Percentiles rank a stretch among this genome's conserved stretches.
Conservation (phyloP, 1,140 invertebrate genomes). For the Lepidurus couesii region DNA sequence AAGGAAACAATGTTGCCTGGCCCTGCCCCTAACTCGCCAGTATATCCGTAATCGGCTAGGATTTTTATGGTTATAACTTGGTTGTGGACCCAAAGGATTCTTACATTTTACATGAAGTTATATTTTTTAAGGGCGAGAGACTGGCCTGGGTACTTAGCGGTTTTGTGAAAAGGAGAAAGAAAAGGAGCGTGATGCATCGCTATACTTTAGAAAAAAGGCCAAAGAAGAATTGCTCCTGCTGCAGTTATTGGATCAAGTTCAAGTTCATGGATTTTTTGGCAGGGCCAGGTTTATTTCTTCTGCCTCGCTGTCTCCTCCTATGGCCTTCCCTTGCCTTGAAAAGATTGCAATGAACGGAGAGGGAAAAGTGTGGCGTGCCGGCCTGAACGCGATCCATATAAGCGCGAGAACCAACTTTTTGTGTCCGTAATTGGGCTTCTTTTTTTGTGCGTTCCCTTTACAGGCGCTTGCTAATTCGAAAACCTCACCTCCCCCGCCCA, state of each 20-base stretch:
- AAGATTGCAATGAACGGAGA: not conserved
- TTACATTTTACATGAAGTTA: no score
- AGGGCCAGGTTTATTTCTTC: not conserved
- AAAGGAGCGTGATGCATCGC: not conserved
- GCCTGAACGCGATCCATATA: constrained; percentile 6
- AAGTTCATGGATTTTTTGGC: not conserved
- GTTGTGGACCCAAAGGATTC: no score
- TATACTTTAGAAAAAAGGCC: not conserved
- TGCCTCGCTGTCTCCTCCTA: not conserved
- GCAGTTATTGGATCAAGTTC: not conserved
- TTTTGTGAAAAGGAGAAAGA: not conserved
- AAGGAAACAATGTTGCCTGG: not conserved
- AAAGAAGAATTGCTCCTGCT: not conserved
- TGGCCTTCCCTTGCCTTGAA: not conserved
- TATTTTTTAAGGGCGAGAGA: no score
- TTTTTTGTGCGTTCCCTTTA: not conserved
- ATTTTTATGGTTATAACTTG: no score
- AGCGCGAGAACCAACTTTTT: not conserved
- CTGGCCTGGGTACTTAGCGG: not conserved
- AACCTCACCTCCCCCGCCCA: not conserved
- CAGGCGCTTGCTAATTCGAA: constrained; percentile 1
- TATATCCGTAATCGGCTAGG: no score
- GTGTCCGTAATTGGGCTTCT: not conserved
- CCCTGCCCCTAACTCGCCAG: not conserved
- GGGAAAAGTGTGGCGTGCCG: not conserved